Conservation (phyloP, 1,140 invertebrate genomes). For the Caenorhabditis brenneri region DNA sequence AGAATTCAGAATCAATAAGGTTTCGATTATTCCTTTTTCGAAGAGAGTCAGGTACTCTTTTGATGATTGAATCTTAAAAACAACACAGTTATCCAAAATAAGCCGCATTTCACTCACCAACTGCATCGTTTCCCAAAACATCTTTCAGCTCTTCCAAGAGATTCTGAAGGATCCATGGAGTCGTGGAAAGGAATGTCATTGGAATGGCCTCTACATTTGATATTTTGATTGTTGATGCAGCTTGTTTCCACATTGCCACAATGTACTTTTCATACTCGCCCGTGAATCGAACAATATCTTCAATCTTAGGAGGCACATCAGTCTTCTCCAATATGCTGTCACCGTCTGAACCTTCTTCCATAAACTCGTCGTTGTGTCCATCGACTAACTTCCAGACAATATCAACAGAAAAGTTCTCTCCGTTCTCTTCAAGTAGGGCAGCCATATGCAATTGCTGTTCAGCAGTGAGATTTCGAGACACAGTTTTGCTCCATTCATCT, state of each 20-base stretch:
- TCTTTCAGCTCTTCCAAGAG: not conserved
- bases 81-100: not conserved
- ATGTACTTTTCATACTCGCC: not conserved
- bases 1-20: not conserved
- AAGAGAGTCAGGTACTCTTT: not conserved
- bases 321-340: not conserved
- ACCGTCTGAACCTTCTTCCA: not conserved
- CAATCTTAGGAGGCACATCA: not conserved
- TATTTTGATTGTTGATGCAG: not conserved
- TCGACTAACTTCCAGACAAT: not conserved
- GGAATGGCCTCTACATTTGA: not conserved
- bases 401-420: not conserved
- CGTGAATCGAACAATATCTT: not conserved
- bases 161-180: not conserved
- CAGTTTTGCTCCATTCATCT: not conserved
- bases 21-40: not conserved
- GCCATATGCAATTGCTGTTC: slow-evolving; percentile 27
- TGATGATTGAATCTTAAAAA: not conserved
- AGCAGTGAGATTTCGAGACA: not conserved
- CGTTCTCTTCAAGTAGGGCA: slow-evolving; percentile 22
- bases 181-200: not conserved
- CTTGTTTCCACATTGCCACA: not conserved
- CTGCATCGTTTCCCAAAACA: not conserved
- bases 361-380: not conserved
- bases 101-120: not conserved